These are phyloP conservation scores for Cantharis rustica DNA, from an alignment of 2,888 invertebrate species.

Conservation along the genomic window DNA sequence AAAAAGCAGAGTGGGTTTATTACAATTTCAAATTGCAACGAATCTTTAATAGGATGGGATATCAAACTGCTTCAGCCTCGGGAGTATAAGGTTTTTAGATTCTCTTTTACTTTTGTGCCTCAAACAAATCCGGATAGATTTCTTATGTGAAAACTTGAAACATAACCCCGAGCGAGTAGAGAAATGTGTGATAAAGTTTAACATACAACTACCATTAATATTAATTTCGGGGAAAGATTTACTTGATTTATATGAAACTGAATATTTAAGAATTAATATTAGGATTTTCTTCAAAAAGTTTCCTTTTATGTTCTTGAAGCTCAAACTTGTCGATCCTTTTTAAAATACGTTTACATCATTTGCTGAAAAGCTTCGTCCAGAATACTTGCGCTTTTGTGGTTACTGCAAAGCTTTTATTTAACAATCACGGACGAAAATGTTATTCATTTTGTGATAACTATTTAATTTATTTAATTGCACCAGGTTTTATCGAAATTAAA, in stretches of 20 bases:
- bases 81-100: constrained; percentile 6
- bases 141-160: constrained; percentile 16
- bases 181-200: background rate
- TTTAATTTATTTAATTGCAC: background rate
- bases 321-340: background rate
- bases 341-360: background rate
- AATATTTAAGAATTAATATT: background rate
- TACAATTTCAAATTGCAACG: constrained; percentile 16
- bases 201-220: constrained; percentile 10
- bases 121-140: constrained; percentile 16
- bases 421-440: no score
- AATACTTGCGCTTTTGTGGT: background rate
- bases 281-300: background rate
- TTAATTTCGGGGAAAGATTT: constrained; percentile 1
- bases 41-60: constrained; percentile 7
- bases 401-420: background rate
- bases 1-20: constrained; percentile 17
- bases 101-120: constrained; percentile 12
- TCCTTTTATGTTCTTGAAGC: background rate
- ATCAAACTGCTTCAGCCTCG: background rate
- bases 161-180: constrained; percentile 4
- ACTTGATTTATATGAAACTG: constrained; percentile 2
- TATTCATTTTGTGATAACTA: background rate
- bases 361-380: background rate
- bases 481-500: background rate